Evolutionary conservation across 2,797 vertebrate species (phyloP).

Genomic region (Intellagama lesueurii): DNA sequence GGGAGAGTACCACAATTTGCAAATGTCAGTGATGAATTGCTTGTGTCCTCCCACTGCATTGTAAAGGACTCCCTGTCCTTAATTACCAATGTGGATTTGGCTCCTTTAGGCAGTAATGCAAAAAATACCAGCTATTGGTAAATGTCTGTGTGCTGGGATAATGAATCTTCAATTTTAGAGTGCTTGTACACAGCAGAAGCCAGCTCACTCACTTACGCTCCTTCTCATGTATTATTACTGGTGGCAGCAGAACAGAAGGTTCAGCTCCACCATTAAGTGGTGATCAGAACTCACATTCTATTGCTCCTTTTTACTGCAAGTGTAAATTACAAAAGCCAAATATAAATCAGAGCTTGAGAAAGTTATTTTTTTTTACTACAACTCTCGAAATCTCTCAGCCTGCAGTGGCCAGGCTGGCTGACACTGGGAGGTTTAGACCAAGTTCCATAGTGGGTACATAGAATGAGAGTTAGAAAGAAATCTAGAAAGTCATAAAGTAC

Average conservation of each 20-base stretch:
- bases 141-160: constrained; percentile 44
- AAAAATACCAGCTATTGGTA: constrained; percentile 44
- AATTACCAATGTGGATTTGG: constrained; percentile 58
- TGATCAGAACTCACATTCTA: background rate
- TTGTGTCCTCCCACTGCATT: constrained; percentile 31
- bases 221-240: constrained; percentile 33
- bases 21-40: constrained; percentile 70
- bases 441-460: background rate
- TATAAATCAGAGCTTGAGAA: background rate
- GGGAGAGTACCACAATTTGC: constrained; percentile 69
- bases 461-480: background rate
- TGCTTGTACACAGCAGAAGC: constrained; percentile 26
- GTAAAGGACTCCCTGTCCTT: constrained; percentile 59
- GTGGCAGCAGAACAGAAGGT: background rate
- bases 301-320: background rate
- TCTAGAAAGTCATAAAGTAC: background rate
- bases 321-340: background rate
- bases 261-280: background rate
- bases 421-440: background rate
- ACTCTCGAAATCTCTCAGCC: background rate
- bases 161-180: constrained; percentile 58
- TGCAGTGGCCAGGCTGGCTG: background rate
- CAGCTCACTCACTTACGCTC: background rate
- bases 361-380: background rate
- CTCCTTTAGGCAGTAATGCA: constrained; percentile 45